Evolutionary conservation across 2,888 invertebrate species (phyloP).

Genomic region (Tipula confusa): DNA sequence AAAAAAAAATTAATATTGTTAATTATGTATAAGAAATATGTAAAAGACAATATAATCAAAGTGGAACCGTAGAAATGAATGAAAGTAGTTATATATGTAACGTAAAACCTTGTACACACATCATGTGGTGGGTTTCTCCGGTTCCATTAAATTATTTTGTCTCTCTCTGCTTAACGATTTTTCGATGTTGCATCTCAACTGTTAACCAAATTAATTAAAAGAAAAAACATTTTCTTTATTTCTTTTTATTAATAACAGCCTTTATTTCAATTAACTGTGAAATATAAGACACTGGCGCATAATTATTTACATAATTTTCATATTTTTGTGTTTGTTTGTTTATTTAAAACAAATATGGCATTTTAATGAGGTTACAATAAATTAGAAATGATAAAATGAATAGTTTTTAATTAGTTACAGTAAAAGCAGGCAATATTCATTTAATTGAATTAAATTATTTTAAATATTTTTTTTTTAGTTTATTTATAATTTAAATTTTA

Average conservation of each 20-base stretch:
- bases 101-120: too few species aligned
- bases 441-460: not conserved
- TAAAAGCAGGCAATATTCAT: not conserved
- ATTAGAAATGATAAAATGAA: not conserved
- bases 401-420: not conserved
- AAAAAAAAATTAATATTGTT: too few species aligned
- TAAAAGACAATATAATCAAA: too few species aligned
- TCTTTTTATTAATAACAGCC: slow-evolving; percentile 26
- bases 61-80: too few species aligned
- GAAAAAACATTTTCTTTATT: not conserved
- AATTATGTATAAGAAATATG: too few species aligned
- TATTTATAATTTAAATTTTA: not conserved
- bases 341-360: not conserved
- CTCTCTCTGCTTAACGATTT: too few species aligned
- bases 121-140: too few species aligned
- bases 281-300: slow-evolving; percentile 31
- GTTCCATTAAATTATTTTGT: too few species aligned
- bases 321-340: not conserved
- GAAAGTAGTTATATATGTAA: too few species aligned
- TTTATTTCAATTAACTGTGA: slow-evolving; percentile 31
- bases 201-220: not conserved
- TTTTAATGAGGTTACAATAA: not conserved
- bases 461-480: not conserved
- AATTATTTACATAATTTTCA: slow-evolving; percentile 26
- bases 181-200: too few species aligned